Evolutionary conservation across 1,140 invertebrate genomes (phyloP).

Genomic region (Diachasmimorpha longicaudata): DNA sequence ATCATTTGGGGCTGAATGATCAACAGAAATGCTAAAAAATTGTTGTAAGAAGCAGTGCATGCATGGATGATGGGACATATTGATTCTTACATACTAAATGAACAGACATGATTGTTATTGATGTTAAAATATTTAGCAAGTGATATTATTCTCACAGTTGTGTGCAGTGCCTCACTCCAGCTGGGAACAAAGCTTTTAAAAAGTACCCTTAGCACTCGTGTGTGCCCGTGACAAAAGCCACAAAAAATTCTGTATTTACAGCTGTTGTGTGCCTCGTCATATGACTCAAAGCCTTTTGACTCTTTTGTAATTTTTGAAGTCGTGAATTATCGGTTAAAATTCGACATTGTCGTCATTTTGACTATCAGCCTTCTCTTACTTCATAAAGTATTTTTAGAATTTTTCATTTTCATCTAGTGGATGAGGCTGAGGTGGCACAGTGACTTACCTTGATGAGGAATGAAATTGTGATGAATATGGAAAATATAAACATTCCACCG

Average conservation of each 20-base stretch:
- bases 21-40: background rate
- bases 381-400: background rate
- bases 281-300: background rate
- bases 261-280: slow-evolving; percentile 18
- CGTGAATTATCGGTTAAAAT: background rate
- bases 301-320: background rate
- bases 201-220: slow-evolving; percentile 49
- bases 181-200: slow-evolving; percentile 58
- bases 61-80: slow-evolving; percentile 23
- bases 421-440: background rate
- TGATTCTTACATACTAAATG: slow-evolving; percentile 15
- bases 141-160: slow-evolving; percentile 54
- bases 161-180: slow-evolving; percentile 56
- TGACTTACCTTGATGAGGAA: slow-evolving; percentile 86
- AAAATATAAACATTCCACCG: slow-evolving; percentile 97
- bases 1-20: background rate
- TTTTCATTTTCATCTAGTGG: background rate
- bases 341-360: too few relatives aligned
- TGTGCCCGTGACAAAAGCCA: slow-evolving; percentile 49
- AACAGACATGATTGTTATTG: slow-evolving; percentile 24
- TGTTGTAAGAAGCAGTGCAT: slow-evolving; percentile 25
- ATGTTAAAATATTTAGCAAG: slow-evolving; percentile 34
- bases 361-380: background rate
- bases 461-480: slow-evolving; percentile 96
- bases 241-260: slow-evolving; percentile 45